Base-by-base conservation (phyloP, 2,113 vertebrate species). In the Pluvianellus socialis region DNA sequence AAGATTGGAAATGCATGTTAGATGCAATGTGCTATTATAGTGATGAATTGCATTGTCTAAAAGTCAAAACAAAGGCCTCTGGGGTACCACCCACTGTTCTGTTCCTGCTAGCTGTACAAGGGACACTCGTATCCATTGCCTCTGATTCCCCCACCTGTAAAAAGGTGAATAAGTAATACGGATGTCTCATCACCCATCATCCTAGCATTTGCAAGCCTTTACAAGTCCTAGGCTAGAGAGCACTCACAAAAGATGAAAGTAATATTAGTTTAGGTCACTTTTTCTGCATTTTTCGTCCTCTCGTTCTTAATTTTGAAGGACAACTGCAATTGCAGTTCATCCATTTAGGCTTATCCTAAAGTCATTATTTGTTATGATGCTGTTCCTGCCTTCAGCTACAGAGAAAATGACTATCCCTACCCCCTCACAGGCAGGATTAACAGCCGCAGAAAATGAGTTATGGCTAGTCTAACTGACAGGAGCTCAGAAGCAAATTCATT, bases 311-410 rank as follows among this genome's bases (percentile, higher is more conserved):
- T 96, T 96, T 93, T 94, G 94, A 96, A 94, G 95, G 94, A 94
- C 94, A 95, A 94, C 61, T 89, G 86, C 90, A 94, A 96, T 86
- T 91, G 76, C 44, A 71, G 27, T 94, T 94, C 94, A 96, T 96
- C 88, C 50, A 68, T 96, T 96, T 96, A 93, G 90, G 75, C 72
- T 96, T 96, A 94, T 94, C 94, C 94, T 97, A 89, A 96, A 96
- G 94, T 94, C 95, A 95, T 96, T 96, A 95, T 95, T 97, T 94
- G 91, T 94, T 94, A 96, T 94, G 83, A 96, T 94, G 79, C 92
- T 95, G 83, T 95, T 96, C 91, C 94, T 95, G 92, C 88, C 88
- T 95, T 94, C 92, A 97, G 75, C 92, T 94, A 86, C 86, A 89
- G 86, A 92, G 94, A 92, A 96, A 97, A 96, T 96, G 1, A 96